Evolutionary conservation across 2,888 invertebrate species (phyloP).

Genomic region (Cerceris ruficornis): DNA sequence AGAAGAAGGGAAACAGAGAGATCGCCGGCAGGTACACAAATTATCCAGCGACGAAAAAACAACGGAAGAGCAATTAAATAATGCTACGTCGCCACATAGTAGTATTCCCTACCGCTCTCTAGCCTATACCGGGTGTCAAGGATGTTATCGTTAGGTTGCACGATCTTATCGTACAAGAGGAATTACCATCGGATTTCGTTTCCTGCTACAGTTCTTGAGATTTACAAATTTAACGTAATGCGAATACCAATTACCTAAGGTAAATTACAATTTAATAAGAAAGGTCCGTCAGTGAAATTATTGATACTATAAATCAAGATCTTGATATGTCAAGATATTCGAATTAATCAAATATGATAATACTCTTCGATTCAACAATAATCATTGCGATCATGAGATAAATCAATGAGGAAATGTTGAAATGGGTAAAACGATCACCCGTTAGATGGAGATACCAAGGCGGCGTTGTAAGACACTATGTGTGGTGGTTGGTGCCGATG

Average conservation of each 20-base stretch:
- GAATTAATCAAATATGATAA: too few relatives aligned
- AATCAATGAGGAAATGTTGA: background rate
- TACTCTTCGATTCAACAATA: too few relatives aligned
- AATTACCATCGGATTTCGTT: too few relatives aligned
- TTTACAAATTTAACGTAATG: too few relatives aligned
- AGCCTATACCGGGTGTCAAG: slow-evolving; percentile 66
- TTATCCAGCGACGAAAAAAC: slow-evolving; percentile 78
- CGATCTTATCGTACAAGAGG: too few relatives aligned
- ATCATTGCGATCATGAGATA: too few relatives aligned
- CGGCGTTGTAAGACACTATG: slow-evolving; percentile 52
- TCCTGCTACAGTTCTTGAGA: too few relatives aligned
- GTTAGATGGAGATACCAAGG: slow-evolving; percentile 66
- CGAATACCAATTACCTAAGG: too few relatives aligned
- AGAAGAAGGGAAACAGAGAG: slow-evolving; percentile 40
- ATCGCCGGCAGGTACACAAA: slow-evolving; percentile 79
- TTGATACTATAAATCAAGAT: too few relatives aligned
- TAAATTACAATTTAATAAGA: too few relatives aligned
- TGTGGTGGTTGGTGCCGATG: slow-evolving; percentile 69
- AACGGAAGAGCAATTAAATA: slow-evolving; percentile 79
- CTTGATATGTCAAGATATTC: too few relatives aligned
- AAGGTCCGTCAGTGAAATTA: too few relatives aligned
- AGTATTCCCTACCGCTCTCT: slow-evolving; percentile 60
- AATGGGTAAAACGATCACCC: slow-evolving; percentile 59
- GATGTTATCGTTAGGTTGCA: background rate
- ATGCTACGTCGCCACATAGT: slow-evolving; percentile 77